Conservation (phyloP, 2,797 vertebrate genomes). For the Trachops cirrhosus region DNA sequence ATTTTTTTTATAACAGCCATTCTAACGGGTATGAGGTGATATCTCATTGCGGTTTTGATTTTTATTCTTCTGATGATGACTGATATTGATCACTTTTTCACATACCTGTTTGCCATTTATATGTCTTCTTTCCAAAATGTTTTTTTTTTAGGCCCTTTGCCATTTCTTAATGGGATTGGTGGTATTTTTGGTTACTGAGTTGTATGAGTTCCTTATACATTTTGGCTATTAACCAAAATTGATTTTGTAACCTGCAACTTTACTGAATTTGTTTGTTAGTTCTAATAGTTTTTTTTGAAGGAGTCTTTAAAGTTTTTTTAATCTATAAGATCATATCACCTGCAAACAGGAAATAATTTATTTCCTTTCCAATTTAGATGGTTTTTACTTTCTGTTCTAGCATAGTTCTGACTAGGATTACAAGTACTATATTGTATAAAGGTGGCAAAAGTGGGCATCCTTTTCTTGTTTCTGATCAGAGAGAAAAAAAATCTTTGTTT, state of each 20-base stretch:
- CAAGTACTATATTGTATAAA: too few relatives aligned
- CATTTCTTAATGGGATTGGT: too few relatives aligned
- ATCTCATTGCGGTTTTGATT: too few relatives aligned
- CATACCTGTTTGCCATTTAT: not conserved
- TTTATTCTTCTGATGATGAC: not conserved
- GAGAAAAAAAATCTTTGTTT: not conserved
- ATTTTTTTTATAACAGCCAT: too few relatives aligned
- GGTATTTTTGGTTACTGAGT: not conserved
- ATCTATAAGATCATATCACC: too few relatives aligned
- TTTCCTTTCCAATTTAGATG: not conserved
- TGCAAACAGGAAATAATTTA: not conserved
- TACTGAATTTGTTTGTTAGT: too few relatives aligned
- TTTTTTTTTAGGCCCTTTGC: not conserved
- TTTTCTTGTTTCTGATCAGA: not conserved
- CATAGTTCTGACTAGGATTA: not conserved
- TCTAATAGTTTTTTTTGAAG: not conserved
- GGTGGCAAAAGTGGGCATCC: not conserved
- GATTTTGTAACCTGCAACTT: too few relatives aligned
- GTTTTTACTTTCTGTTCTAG: not conserved
- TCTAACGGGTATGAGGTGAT: too few relatives aligned
- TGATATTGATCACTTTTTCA: not conserved
- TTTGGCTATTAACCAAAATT: too few relatives aligned
- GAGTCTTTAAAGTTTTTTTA: too few relatives aligned
- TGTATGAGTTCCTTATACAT: too few relatives aligned
- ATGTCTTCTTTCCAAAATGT: not conserved